Evolutionary conservation across 2,797 vertebrate genomes (phyloP).

Genomic region (Megaceryle alcyon): DNA sequence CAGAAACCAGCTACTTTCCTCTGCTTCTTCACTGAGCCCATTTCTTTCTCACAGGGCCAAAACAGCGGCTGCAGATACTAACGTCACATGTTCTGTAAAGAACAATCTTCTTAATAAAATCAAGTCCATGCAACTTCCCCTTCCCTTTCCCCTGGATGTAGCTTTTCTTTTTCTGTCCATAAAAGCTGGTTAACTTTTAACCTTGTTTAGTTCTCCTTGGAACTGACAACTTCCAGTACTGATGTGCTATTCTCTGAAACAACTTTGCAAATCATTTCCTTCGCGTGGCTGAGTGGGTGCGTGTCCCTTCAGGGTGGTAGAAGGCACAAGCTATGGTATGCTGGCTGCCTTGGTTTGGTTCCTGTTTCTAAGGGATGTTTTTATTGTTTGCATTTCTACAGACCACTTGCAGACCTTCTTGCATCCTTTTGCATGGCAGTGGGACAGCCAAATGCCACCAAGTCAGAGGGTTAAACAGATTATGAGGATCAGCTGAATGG

Average conservation of each 20-base stretch:
- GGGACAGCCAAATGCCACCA: neutral
- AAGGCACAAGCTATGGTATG: neutral
- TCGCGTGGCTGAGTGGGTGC: neutral
- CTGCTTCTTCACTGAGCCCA: neutral
- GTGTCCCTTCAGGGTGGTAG: neutral
- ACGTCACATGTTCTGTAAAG: neutral
- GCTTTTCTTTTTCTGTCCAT: neutral
- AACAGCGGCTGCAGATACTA: neutral
- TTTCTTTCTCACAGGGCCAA: neutral
- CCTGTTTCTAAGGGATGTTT: neutral
- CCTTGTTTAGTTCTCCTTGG: neutral
- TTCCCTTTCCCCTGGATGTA: neutral
- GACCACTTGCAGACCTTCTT: neutral
- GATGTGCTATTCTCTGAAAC: neutral
- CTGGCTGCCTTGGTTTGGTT: neutral
- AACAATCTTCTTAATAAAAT: neutral
- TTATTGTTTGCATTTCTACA: neutral
- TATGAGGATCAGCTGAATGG: neutral
- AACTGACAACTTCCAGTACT: neutral
- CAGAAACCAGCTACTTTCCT: neutral
- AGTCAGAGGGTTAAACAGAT: neutral
- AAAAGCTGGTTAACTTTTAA: neutral
- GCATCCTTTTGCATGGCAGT: neutral
- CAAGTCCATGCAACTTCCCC: neutral
- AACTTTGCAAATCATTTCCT: neutral